These are phyloP conservation scores for Caenorhabditis afra DNA, from an alignment of 2,888 invertebrate species.

Conservation along the genomic window DNA sequence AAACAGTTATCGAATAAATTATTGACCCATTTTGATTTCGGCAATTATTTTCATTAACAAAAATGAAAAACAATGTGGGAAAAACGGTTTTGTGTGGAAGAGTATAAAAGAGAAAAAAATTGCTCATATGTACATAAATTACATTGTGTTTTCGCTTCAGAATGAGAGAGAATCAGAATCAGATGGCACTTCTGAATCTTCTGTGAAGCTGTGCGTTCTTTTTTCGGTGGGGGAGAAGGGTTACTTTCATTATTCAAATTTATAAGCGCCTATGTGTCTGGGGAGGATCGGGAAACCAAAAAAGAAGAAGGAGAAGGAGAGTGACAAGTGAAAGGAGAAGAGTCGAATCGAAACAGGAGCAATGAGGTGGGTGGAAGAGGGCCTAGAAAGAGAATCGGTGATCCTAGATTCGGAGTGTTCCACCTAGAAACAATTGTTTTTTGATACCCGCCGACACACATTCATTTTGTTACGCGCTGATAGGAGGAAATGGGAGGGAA, in stretches of 20 bases:
- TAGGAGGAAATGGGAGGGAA: conserved; percentile 1
- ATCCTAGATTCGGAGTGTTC: conserved; percentile 24
- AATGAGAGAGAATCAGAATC: background rate
- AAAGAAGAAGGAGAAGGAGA: conserved; percentile 3
- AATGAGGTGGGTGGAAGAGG: conserved; percentile 9
- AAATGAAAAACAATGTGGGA: conserved; percentile 36
- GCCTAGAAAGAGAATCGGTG: conserved; percentile 25
- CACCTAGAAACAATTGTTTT: conserved; percentile 20
- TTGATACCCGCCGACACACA: conserved; percentile 56
- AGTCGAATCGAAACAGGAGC: conserved; percentile 41
- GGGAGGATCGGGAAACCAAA: conserved; percentile 37
- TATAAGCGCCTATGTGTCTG: conserved; percentile 49
- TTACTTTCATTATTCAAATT: background rate
- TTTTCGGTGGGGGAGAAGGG: background rate
- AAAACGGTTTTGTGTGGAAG: background rate
- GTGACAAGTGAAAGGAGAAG: conserved; percentile 17
- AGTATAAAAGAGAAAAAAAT: no score
- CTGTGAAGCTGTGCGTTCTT: background rate
- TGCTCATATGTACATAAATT: conserved; percentile 46
- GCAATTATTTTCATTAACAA: conserved; percentile 29
- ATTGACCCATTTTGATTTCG: conserved; percentile 2
- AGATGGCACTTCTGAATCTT: conserved; percentile 2
- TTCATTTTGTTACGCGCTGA: conserved; percentile 45
- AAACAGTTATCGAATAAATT: conserved; percentile 9
- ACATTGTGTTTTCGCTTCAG: background rate